These are phyloP conservation scores for Apogon hyalosoma DNA, from an alignment of 2,797 vertebrate genomes.

Conservation along the genomic window DNA sequence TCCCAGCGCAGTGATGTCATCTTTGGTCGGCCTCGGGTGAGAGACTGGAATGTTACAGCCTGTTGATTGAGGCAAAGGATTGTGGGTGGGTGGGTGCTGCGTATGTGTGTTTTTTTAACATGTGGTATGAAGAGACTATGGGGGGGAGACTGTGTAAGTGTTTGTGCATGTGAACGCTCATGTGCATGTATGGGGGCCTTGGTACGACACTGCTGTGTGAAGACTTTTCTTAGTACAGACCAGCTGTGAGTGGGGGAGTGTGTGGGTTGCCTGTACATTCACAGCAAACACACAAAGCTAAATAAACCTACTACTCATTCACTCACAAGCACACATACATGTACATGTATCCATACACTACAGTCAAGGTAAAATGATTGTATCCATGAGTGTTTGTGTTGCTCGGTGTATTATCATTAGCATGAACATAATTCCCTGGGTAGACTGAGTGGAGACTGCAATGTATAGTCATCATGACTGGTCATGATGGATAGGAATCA, in stretches of 20 bases:
- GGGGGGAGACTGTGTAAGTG: slow-evolving; percentile 31
- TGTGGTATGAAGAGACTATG: slow-evolving; percentile 44
- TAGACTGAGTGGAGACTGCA: slow-evolving; percentile 36
- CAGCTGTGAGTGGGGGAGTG: slow-evolving; percentile 65
- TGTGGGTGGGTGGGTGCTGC: slow-evolving; percentile 39
- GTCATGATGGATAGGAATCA: slow-evolving; percentile 18
- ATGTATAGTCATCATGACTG: slow-evolving; percentile 29
- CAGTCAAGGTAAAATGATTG: slow-evolving; percentile 26
- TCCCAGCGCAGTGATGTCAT: slow-evolving; percentile 64
- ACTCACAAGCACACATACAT: slow-evolving; percentile 35
- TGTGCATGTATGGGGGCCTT: slow-evolving; percentile 46
- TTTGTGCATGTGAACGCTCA: slow-evolving; percentile 44
- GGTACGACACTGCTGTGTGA: slow-evolving; percentile 70
- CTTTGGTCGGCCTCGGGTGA: slow-evolving; percentile 34
- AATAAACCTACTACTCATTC: slow-evolving; percentile 51
- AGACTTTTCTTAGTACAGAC: slow-evolving; percentile 50
- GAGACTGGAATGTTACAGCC: slow-evolving; percentile 64
- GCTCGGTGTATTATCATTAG: background rate
- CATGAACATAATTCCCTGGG: slow-evolving; percentile 8
- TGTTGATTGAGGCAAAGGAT: slow-evolving; percentile 68
- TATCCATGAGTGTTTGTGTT: slow-evolving; percentile 12
- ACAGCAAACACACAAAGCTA: slow-evolving; percentile 73
- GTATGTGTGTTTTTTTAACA: slow-evolving; percentile 47
- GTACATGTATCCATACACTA: slow-evolving; percentile 12
- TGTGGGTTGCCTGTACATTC: slow-evolving; percentile 53